Evolutionary conservation across 2,113 vertebrate species (phyloP), one percentile per base, ranked within the genome.

Genomic region (Callionymus lyra): DNA sequence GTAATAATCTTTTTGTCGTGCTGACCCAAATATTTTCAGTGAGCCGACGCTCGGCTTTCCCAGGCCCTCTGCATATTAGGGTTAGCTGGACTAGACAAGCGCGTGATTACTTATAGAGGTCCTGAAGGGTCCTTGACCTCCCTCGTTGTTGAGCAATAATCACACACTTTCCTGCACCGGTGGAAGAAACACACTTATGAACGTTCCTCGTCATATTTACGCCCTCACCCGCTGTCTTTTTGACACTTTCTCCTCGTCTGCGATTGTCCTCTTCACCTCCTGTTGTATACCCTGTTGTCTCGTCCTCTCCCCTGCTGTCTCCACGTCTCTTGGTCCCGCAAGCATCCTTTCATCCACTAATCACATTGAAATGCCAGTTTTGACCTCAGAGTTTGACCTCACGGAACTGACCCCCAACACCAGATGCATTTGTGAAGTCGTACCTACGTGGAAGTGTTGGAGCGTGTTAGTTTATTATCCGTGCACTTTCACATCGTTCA

Each of bases 271-370:
- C 32, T 21, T 33, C 19, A 33, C 51, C 53, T 47, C 14, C 47
- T 35, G 8, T 31, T 16, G 3, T 4, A 16, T 42, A n/a, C 59
- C 16, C 31, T 19, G 9, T 15, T 11, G 32, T 38, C 52, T 38
- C 63, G 18, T 40, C 49, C 48, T 19, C 9, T 42, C 19, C 43
- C 37, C n/a, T 35, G 16, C 45, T 13, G 31, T 43, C 39, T 38
- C 49, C 37, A 19, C 16, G 4, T 46, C 45, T 37, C 33, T 33
- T 33, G 35, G 3, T 39, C 37, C 50, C 11, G 5, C 53, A 37
- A 31, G 16, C 50, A 6, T 15, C 58, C 40, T 65, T 65, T 74
- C 44, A 61, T 55, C 39, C 39, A 6, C 40, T 65, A 55, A 59
- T 70, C 68, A 38, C 16, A 37, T 44, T 53, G 52, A 58, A 65